Percentiles rank a stretch among this genome's conserved stretches.
Evolutionary conservation across 2,113 vertebrate species (phyloP).

Genomic region (Chascanopsetta lugubris): DNA sequence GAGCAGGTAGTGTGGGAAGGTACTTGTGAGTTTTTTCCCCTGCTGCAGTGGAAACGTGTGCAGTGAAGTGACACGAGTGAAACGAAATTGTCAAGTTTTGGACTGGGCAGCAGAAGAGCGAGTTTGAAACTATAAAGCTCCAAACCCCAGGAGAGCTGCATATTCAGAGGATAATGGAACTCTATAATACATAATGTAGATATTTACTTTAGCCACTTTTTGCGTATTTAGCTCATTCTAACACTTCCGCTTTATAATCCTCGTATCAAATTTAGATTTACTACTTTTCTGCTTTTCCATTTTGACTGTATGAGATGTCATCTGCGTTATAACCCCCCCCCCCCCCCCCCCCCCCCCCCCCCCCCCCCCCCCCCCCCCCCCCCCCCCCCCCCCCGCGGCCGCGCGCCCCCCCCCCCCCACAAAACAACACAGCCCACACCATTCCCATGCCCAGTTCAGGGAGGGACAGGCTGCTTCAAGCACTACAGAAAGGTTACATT

Average conservation of each 20-base stretch:
- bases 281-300: neutral
- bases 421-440: slow-evolving; percentile 16
- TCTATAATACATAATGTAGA: neutral
- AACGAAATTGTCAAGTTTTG: neutral
- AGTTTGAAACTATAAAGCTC: neutral
- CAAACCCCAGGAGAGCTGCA: neutral
- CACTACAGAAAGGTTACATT: slow-evolving; percentile 71
- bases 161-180: neutral
- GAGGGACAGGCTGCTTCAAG: slow-evolving; percentile 36
- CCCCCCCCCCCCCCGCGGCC: too few relatives aligned
- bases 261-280: neutral
- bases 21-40: neutral
- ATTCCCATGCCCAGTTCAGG: neutral
- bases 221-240: neutral
- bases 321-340: too few relatives aligned
- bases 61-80: neutral
- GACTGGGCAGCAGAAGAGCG: neutral
- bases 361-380: too few relatives aligned
- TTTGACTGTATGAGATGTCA: neutral
- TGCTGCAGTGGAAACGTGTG: neutral
- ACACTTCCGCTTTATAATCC: neutral
- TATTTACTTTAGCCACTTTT: neutral
- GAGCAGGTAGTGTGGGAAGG: neutral
- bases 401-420: too few relatives aligned
- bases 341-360: too few relatives aligned